phyloP scores from a whole-genome alignment of 2,888 invertebrate genomes.

The Phalera bucephala region DNA sequence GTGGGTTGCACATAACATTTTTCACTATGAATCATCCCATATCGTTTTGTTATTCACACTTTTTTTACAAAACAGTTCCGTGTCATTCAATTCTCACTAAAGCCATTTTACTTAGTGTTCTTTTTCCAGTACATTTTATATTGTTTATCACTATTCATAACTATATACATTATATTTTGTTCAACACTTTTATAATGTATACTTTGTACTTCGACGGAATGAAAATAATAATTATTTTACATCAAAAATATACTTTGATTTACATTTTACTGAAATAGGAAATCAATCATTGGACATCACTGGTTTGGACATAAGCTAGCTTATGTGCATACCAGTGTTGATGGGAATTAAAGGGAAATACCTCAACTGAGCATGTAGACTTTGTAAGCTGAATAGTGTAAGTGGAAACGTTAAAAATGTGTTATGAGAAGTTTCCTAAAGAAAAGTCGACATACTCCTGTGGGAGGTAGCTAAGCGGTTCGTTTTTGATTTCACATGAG shows the following conservation, averaged over 20 bases:
- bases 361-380: constrained; percentile 63
- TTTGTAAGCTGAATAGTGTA: constrained; percentile 22
- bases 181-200: constrained; percentile 56
- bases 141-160: constrained; percentile 49
- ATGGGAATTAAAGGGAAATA: constrained; percentile 38
- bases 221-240: constrained; percentile 58
- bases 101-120: constrained; percentile 63
- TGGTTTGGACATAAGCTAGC: constrained; percentile 64
- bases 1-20: constrained; percentile 73
- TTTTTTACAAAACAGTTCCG: constrained; percentile 60
- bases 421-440: constrained; percentile 6
- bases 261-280: constrained; percentile 63
- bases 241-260: constrained; percentile 71
- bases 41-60: constrained; percentile 75
- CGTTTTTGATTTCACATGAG: constrained; percentile 74
- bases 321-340: constrained; percentile 74
- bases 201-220: constrained; percentile 78
- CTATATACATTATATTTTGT: constrained; percentile 37
- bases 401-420: constrained; percentile 11
- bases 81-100: constrained; percentile 46
- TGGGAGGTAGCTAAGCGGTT: constrained; percentile 79
- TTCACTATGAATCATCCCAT: constrained; percentile 82
- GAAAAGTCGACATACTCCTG: constrained; percentile 51
- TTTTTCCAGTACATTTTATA: constrained; percentile 55
- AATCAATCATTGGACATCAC: constrained; percentile 38